Evolutionary conservation across 2,888 invertebrate species (phyloP).

Genomic region (Cerceris rybyensis): DNA sequence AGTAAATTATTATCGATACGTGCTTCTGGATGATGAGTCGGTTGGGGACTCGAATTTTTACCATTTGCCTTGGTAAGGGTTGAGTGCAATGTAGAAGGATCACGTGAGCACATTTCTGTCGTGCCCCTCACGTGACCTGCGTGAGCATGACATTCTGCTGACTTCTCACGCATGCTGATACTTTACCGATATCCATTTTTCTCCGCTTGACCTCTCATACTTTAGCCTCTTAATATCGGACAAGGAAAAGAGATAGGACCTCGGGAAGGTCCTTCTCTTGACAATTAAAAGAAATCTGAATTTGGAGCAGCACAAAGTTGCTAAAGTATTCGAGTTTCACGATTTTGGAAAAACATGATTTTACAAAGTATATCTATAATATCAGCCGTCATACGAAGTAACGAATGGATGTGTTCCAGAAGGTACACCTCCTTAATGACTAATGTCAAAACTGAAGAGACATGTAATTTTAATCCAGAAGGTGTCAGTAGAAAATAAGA

Average conservation of each 20-base stretch:
- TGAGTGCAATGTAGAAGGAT: slow-evolving; percentile 78
- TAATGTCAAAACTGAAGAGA: neutral
- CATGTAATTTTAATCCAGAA: slow-evolving; percentile 3
- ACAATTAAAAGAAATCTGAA: slow-evolving; percentile 7
- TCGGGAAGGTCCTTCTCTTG: slow-evolving; percentile 37
- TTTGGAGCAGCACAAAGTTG: slow-evolving; percentile 1
- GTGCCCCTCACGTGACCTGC: slow-evolving; percentile 81
- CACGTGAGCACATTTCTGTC: slow-evolving; percentile 81
- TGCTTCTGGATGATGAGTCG: slow-evolving; percentile 77
- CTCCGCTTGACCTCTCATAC: slow-evolving; percentile 79
- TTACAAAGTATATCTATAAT: slow-evolving; percentile 11
- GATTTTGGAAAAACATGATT: slow-evolving; percentile 41
- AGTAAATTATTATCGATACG: slow-evolving; percentile 73
- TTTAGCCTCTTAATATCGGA: slow-evolving; percentile 75
- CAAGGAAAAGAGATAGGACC: slow-evolving; percentile 31
- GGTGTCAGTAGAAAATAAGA: neutral
- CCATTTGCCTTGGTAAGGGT: slow-evolving; percentile 79
- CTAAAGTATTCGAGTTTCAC: slow-evolving; percentile 28
- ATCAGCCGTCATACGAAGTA: slow-evolving; percentile 16
- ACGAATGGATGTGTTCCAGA: slow-evolving; percentile 6
- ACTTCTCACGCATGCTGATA: slow-evolving; percentile 81
- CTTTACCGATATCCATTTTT: slow-evolving; percentile 77
- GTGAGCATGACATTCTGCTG: slow-evolving; percentile 81
- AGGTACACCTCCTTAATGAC: neutral
- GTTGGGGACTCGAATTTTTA: slow-evolving; percentile 77